A percentile compares a stretch with the other conserved stretches of the same genome.
Evolutionary conservation across 2,797 vertebrate species (phyloP).

Genomic region (Balearica regulorum): DNA sequence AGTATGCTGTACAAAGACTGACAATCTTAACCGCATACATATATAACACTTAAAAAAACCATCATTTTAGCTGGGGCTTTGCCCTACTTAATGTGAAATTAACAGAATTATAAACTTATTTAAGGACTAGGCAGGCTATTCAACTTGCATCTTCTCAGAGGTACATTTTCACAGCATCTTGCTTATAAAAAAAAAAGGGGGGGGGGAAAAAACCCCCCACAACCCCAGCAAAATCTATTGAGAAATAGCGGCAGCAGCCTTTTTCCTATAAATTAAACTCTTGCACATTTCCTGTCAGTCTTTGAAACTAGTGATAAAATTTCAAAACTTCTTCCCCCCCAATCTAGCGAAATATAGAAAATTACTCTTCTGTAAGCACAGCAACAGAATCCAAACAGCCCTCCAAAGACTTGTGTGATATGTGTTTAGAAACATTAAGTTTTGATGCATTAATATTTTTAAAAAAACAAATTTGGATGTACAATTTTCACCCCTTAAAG

Average conservation of each 20-base stretch:
- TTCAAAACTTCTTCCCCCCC: background rate
- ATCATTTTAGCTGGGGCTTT: background rate
- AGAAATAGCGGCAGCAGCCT: background rate
- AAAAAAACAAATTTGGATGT: background rate
- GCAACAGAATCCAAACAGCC: background rate
- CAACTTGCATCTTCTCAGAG: background rate
- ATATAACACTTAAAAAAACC: background rate
- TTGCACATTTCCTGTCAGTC: background rate
- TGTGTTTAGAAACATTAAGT: background rate
- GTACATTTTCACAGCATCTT: background rate
- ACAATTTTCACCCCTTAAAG: background rate
- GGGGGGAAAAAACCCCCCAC: rapidly evolving
- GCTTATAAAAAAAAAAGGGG: background rate
- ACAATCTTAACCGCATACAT: background rate
- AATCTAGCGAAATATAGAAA: background rate
- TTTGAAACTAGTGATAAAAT: background rate
- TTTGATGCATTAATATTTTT: background rate
- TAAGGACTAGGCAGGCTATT: background rate
- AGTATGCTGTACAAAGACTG: background rate
- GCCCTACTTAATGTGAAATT: background rate
- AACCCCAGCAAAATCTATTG: background rate
- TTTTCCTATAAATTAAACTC: background rate
- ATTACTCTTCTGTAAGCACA: background rate
- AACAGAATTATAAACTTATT: background rate
- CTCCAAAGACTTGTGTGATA: background rate